A percentile compares a stretch with the other conserved stretches of the same genome.
Evolutionary conservation across 2,797 vertebrate genomes (phyloP).

Genomic region (Chrysocyon brachyurus): DNA sequence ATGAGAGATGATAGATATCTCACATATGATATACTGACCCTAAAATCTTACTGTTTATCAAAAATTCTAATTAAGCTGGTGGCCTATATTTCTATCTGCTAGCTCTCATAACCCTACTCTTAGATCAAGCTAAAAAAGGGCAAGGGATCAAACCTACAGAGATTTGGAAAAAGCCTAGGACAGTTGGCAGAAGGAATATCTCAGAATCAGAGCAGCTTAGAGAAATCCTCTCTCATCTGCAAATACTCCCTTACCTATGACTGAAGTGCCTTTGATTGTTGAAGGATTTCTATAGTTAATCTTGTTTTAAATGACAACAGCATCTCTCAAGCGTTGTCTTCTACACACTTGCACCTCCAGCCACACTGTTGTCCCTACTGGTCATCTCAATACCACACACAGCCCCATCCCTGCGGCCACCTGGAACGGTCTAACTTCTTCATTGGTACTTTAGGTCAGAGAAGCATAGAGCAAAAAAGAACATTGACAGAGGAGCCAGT

Average conservation of each 20-base stretch:
- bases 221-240: slow-evolving; percentile 18
- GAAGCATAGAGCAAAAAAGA: background rate
- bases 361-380: background rate
- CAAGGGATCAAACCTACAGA: background rate
- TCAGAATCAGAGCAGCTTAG: background rate
- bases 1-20: no score
- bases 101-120: background rate
- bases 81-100: background rate
- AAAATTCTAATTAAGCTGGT: slow-evolving; percentile 3
- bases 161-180: background rate
- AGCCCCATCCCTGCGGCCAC: background rate
- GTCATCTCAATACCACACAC: background rate
- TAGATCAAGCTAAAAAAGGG: background rate
- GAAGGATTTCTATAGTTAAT: background rate
- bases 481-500: background rate
- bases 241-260: background rate
- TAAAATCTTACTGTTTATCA: background rate
- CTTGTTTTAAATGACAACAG: background rate
- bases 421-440: background rate
- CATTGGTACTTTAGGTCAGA: background rate
- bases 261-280: background rate
- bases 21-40: background rate
- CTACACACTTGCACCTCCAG: background rate
- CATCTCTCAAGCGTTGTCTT: background rate
- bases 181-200: background rate